Evolutionary conservation across 2,888 invertebrate species (phyloP), one percentile per base, ranked within the genome.

Genomic region (Diaperis boleti): DNA sequence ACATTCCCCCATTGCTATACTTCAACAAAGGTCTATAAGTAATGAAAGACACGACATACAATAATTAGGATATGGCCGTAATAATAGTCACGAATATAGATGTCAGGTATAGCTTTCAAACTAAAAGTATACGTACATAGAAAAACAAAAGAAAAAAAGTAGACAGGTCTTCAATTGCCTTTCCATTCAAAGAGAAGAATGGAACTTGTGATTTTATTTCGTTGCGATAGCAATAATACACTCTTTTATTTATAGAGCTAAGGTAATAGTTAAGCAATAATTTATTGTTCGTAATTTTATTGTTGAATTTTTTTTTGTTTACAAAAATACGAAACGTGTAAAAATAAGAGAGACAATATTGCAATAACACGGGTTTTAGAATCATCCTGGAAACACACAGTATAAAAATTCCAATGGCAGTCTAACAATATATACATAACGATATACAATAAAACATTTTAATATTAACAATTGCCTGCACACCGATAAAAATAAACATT

Each of bases 21-120:
- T 95, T 95, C 82, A 95, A 95, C 82, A 95, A 95, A 80, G 95
- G 95, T 17, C 83, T 95, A 72, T 95, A 90, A 88, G 69, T 44
- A 47, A 56, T 5, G 41, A 29, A 44, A n/a, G n/a, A n/a, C n/a
- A n/a, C n/a, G n/a, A n/a, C n/a, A 54, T 29, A 22, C 26, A 41
- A 41, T 26, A 47, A 61, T 13, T 14, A 13, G 45, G 56, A n/a
- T 52, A 44, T 26, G 31, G 22, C 31, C 13, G 22, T 57, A 39
- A 29, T 29, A 41, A 39, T 52, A 44, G 35, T 41, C 26, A 17
- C 7, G 39, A 11, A 13, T 26, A 13, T 45, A 45, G 45, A 14
- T 49, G 10, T 57, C 62, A 59, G 65, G 62, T 68, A 65, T 61
- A 52, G 60, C 69, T 67, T 67, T 65, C 65, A 61, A 59, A 52